These are phyloP conservation scores for Chymomyza costata DNA, from an alignment of 1,140 invertebrate species.

Conservation along the genomic window DNA sequence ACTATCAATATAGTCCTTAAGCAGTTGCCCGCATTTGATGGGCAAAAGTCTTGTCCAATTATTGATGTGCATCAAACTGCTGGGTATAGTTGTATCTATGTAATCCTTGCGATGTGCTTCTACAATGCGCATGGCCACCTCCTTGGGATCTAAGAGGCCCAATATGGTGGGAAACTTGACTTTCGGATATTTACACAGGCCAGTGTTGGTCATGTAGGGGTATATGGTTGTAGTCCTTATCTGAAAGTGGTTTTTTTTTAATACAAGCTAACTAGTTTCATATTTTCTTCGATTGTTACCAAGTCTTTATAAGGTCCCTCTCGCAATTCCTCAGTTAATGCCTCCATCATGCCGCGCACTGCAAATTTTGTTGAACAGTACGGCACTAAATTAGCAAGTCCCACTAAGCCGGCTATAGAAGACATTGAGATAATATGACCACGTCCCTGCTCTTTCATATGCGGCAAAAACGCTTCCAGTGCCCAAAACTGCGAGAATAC, in stretches of 20 bases:
- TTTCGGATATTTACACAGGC: slow-evolving; percentile 85
- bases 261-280: too few species aligned
- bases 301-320: slow-evolving; percentile 69
- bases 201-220: slow-evolving; percentile 90
- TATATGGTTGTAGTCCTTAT: slow-evolving; percentile 88
- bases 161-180: slow-evolving; percentile 84
- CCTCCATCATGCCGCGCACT: slow-evolving; percentile 85
- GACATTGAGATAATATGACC: slow-evolving; percentile 89
- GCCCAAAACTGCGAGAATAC: slow-evolving; percentile 85
- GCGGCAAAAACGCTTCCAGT: slow-evolving; percentile 85
- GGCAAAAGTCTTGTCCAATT: slow-evolving; percentile 75
- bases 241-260: too few species aligned
- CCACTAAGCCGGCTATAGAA: slow-evolving; percentile 86
- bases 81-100: slow-evolving; percentile 78
- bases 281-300: slow-evolving; percentile 13
- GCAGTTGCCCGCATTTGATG: slow-evolving; percentile 58
- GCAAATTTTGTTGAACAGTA: slow-evolving; percentile 89
- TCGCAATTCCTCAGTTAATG: slow-evolving; percentile 81
- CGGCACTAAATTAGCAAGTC: slow-evolving; percentile 83
- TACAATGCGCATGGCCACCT: slow-evolving; percentile 81
- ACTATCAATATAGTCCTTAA: slow-evolving; percentile 78
- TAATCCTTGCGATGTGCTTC: slow-evolving; percentile 79
- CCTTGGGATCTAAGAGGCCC: slow-evolving; percentile 80
- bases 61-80: slow-evolving; percentile 72
- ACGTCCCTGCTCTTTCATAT: slow-evolving; percentile 83